Evolutionary conservation across 2,888 invertebrate genomes (phyloP).

Genomic region (Pogonocherus hispidulus): DNA sequence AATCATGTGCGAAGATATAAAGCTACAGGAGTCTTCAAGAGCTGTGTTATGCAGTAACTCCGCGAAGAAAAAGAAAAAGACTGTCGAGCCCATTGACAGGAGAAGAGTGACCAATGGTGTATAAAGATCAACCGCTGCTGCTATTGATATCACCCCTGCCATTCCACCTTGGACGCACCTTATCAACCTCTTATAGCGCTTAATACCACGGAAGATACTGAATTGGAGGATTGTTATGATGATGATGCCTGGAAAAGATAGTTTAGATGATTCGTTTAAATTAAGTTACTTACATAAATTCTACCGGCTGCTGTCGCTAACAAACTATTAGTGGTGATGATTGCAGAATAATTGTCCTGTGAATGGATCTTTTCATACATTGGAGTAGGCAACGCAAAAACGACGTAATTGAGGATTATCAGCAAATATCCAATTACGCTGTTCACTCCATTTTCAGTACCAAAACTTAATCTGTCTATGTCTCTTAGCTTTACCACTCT

Average conservation of each 20-base stretch:
- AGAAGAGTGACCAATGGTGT: conserved; percentile 55
- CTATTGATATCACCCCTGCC: conserved; percentile 61
- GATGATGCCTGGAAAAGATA: conserved; percentile 48
- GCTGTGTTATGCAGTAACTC: conserved; percentile 59
- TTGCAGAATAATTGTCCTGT: conserved; percentile 32
- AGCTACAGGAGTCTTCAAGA: conserved; percentile 65
- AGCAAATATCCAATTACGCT: conserved; percentile 63
- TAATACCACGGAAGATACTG: conserved; percentile 57
- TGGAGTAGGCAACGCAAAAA: conserved; percentile 48
- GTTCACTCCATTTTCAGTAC: conserved; percentile 58
- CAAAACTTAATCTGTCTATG: conserved; percentile 62
- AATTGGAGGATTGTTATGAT: conserved; percentile 46
- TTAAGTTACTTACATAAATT: too few species aligned
- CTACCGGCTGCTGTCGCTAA: conserved; percentile 46
- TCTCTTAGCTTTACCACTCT: conserved; percentile 61
- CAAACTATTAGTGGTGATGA: conserved; percentile 49
- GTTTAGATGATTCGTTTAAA: too few species aligned
- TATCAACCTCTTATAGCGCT: conserved; percentile 64
- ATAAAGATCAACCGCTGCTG: conserved; percentile 62
- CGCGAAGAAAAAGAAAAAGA: conserved; percentile 57
- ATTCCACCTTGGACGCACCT: conserved; percentile 64
- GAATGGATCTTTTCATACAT: conserved; percentile 31
- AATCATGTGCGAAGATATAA: conserved; percentile 60
- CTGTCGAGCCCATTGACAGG: conserved; percentile 50
- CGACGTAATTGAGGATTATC: conserved; percentile 61